phyloP scores from a whole-genome alignment of 2,888 invertebrate species.

The Drosophila lacicola region DNA sequence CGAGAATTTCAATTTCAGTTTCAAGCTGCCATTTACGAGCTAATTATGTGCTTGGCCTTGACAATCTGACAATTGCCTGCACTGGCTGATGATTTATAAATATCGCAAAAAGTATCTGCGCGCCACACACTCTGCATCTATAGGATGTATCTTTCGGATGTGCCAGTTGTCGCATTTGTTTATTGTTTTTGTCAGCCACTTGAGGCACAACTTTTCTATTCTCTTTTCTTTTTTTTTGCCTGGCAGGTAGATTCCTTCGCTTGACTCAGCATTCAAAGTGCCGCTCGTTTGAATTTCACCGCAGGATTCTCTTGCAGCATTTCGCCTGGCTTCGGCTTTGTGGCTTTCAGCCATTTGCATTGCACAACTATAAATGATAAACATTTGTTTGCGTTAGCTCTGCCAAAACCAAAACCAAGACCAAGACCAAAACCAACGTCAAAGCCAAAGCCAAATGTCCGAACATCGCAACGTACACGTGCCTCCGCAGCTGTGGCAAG shows the following conservation, averaged over 20 bases:
- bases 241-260: conserved; percentile 5
- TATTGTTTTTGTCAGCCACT: conserved; percentile 15
- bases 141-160: not conserved
- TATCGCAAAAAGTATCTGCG: conserved; percentile 3
- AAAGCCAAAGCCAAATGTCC: conserved; percentile 19
- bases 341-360: conserved; percentile 47
- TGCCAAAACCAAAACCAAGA: conserved; percentile 35
- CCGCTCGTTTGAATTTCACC: conserved; percentile 3
- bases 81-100: conserved; percentile 39
- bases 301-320: not conserved
- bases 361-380: conserved; percentile 63
- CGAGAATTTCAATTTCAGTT: conserved; percentile 67
- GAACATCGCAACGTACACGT: conserved; percentile 19
- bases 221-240: too few relatives aligned
- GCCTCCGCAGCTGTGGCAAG: conserved; percentile 42
- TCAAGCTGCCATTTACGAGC: conserved; percentile 52
- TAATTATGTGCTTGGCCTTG: conserved; percentile 74
- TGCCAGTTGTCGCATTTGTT: conserved; percentile 21
- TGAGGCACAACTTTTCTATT: conserved; percentile 1
- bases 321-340: conserved; percentile 30
- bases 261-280: conserved; percentile 3
- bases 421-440: conserved; percentile 20
- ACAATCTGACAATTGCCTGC: conserved; percentile 53
- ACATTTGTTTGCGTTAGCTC: conserved; percentile 72
- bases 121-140: conserved; percentile 8